phyloP scores from a whole-genome alignment of 2,113 vertebrate genomes.

The Rousettus leschenaultii region DNA sequence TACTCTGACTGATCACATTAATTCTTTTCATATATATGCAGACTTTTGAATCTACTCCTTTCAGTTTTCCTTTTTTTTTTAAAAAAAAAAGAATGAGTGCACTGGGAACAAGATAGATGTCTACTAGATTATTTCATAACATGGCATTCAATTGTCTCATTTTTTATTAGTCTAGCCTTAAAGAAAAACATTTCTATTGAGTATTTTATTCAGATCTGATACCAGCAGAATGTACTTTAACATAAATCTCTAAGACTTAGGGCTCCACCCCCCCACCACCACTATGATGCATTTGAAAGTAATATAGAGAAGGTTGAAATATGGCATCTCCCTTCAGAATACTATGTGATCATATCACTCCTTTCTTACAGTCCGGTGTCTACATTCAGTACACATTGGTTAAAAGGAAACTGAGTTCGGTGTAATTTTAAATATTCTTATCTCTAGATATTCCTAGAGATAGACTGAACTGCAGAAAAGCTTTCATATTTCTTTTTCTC shows the following conservation, averaged over 20 bases:
- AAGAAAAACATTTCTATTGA: neutral
- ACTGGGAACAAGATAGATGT: neutral
- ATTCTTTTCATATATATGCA: neutral
- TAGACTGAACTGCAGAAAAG: neutral
- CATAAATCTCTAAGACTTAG: neutral
- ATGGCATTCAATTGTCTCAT: neutral
- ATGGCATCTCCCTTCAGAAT: neutral
- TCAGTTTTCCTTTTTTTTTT: neutral
- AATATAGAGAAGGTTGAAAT: neutral
- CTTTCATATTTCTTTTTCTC: neutral
- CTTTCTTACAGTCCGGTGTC: neutral
- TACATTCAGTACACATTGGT: neutral
- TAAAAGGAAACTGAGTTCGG: conserved; percentile 39
- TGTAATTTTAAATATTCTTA: conserved; percentile 43
- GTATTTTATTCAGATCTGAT: neutral
- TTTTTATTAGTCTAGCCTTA: neutral
- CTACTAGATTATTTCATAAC: conserved; percentile 16
- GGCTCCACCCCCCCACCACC: neutral
- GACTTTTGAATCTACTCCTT: neutral
- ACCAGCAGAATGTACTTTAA: neutral
- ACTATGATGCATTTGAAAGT: neutral
- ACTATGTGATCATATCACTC: neutral
- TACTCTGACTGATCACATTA: neutral
- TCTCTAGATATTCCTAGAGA: conserved; percentile 28
- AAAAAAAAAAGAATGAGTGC: neutral